Evolutionary conservation across 2,113 vertebrate genomes (phyloP), one percentile per base, ranked within the genome.

Genomic region (Mastomys natalensis): DNA sequence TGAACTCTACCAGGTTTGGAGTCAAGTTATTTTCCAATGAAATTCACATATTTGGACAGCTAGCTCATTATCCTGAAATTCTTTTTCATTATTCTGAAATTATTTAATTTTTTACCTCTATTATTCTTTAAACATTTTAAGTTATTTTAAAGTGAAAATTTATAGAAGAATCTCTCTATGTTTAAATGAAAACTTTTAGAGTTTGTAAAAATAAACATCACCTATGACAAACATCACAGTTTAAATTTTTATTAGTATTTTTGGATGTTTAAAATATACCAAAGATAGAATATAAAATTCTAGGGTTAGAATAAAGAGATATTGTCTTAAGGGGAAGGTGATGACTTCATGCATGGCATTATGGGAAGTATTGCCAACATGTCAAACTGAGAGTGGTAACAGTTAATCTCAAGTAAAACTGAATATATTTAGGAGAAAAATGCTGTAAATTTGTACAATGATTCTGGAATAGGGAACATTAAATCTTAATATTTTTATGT

Each of bases 111-210:
- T 93, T 85, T 51, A 84, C 21, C 77, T 66, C 3, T 0, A 37
- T 74, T 90, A 58, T 76, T 48, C 89, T 96, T 51, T 43, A 37
- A 96, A 43, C 19, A 53, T 92, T 97, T 2, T 45, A 60, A 72
- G 21, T 64, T 90, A 92, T 95, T 94, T 96, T 95, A 87, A 93
- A 62, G 8, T 89, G 60, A 70, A 40, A 73, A 64, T 74, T 96
- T 64, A 48, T 26, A 94, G 60, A 37, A 15, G n/a, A 91, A 43
- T 87, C 15, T 1, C 10, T 88, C 5, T 29, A 81, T n/a, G 66
- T 87, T 96, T 84, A 68, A 91, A 84, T 62, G 84, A 21, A 90
- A 80, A 31, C 29, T 81, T 55, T 92, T 19, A 95, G 31, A 95
- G 74, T 34, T 43, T 90, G 4, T 93, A 73, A 53, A 74, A 96